phyloP scores from a whole-genome alignment of 2,797 vertebrate species.

The Oryzias dopingdopingensis region DNA sequence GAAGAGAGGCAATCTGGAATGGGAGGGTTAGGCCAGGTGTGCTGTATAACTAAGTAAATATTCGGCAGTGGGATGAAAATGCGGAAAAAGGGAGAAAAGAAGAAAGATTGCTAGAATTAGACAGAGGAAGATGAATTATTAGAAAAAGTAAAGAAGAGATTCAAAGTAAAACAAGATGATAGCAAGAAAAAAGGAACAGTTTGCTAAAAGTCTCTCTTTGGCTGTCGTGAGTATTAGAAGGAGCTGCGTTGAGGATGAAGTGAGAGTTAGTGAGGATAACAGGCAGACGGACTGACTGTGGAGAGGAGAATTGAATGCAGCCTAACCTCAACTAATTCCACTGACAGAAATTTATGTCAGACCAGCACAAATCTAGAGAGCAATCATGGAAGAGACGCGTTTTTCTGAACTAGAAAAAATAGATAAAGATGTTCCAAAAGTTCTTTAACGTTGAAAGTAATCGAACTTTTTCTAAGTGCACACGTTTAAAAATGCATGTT shows the following conservation, averaged over 20 bases:
- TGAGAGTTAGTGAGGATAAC: conserved; percentile 67
- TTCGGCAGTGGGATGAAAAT: conserved; percentile 51
- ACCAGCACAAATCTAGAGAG: conserved; percentile 64
- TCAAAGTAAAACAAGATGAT: conserved; percentile 28
- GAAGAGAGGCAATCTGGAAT: conserved; percentile 18
- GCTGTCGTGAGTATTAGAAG: conserved; percentile 49
- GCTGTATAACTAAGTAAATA: conserved; percentile 42
- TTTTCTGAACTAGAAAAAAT: conserved; percentile 53
- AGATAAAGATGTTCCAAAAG: no score
- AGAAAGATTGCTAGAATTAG: conserved; percentile 24
- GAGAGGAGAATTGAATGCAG: conserved; percentile 68
- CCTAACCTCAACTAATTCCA: conserved; percentile 64
- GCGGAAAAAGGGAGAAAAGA: conserved; percentile 20
- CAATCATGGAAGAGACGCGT: conserved; percentile 46
- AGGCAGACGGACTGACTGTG: conserved; percentile 62
- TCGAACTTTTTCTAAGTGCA: conserved; percentile 3
- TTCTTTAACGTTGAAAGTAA: no score
- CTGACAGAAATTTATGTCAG: conserved; percentile 65
- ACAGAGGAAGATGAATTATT: conserved; percentile 36
- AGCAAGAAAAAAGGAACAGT: conserved; percentile 35
- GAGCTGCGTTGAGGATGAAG: conserved; percentile 59
- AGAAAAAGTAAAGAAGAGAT: conserved; percentile 27
- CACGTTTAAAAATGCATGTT: conserved; percentile 17
- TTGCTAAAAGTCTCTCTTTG: conserved; percentile 50
- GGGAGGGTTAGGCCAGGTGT: conserved; percentile 7